phyloP scores from a whole-genome alignment of 2,113 vertebrate genomes.

The Cromileptes altivelis region DNA sequence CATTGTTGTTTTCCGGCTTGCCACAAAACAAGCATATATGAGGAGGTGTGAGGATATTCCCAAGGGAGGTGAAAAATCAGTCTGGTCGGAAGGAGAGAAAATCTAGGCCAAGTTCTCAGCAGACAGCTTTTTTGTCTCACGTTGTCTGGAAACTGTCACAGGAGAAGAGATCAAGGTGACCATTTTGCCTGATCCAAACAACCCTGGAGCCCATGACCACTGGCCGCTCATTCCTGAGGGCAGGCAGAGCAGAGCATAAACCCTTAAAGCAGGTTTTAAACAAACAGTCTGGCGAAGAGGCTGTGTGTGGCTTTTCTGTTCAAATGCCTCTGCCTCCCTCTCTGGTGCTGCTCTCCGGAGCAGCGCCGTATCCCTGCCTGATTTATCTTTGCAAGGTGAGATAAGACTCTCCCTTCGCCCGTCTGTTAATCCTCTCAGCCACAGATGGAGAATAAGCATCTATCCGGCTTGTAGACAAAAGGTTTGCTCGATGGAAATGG shows the following conservation, averaged over 20 bases:
- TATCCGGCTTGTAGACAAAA: conserved; percentile 52
- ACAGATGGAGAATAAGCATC: conserved; percentile 69
- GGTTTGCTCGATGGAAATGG: conserved; percentile 50
- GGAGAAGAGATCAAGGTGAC: conserved; percentile 67
- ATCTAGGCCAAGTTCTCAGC: conserved; percentile 47
- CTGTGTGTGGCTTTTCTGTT: conserved; percentile 68
- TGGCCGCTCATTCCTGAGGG: conserved; percentile 57
- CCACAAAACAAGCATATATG: conserved; percentile 13
- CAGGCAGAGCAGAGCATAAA: conserved; percentile 61
- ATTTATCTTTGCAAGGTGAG: conserved; percentile 81
- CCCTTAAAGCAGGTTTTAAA: conserved; percentile 71
- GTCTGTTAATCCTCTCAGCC: conserved; percentile 77
- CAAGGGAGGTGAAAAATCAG: conserved; percentile 32
- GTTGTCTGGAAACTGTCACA: conserved; percentile 70
- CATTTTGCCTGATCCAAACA: conserved; percentile 51
- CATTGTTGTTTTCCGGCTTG: conserved; percentile 40
- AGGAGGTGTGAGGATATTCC: conserved; percentile 21
- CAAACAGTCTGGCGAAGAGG: conserved; percentile 62
- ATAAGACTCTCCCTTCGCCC: conserved; percentile 75
- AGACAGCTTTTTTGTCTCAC: conserved; percentile 42
- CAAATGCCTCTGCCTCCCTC: conserved; percentile 48
- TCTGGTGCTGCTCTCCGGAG: conserved; percentile 44
- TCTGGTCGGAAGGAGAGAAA: conserved; percentile 24
- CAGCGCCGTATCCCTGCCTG: conserved; percentile 73
- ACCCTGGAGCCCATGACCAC: conserved; percentile 23